Evolutionary conservation across 2,113 vertebrate species (phyloP), one percentile per base, ranked within the genome.

Genomic region (Scolopax mira): DNA sequence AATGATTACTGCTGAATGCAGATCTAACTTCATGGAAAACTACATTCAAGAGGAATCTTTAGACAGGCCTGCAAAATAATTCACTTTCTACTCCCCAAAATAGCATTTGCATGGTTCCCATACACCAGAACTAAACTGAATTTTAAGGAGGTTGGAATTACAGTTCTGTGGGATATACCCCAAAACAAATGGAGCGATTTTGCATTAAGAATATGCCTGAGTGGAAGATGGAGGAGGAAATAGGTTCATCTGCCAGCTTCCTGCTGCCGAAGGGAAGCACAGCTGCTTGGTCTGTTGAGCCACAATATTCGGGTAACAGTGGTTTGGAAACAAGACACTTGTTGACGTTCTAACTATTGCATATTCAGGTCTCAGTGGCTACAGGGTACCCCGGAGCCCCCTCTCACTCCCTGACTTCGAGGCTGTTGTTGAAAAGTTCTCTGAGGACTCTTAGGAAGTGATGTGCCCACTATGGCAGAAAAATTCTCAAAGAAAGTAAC

Each of bases 81-180:
- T 94, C 73, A 89, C 54, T 77, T 89, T 82, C 62, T 85, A 39
- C 52, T 82, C 66, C 49, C 37, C 48, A 82, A 96, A 97, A 88
- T 49, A 95, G 25, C 61, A 81, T 61, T 79, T 94, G 35, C 49
- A 44, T 6, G 23, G 37, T 77, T 96, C 81, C 41, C 93, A 88
- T 75, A 54, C 44, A 91, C 39, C 78, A 94, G 78, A 91, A 95
- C 74, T 89, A 88, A 97, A 89, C 17, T 57, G 64, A 88, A 93
- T 95, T 94, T 96, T 92, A 90, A 96, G 94, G 94, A 87, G 80
- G 42, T 69, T 96, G 95, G 82, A 95, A 92, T 92, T 96, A 85
- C 82, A 66, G 24, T 90, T 92, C 65, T 61, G 42, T 69, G 88
- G 72, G 51, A 87, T 93, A 94, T 55, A 60, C 69, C 77, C 77